Percentiles rank a stretch among this genome's conserved stretches.
These are phyloP conservation scores for Coturnix japonica DNA, from an alignment of 2,113 vertebrate species.

Conservation along the genomic window DNA sequence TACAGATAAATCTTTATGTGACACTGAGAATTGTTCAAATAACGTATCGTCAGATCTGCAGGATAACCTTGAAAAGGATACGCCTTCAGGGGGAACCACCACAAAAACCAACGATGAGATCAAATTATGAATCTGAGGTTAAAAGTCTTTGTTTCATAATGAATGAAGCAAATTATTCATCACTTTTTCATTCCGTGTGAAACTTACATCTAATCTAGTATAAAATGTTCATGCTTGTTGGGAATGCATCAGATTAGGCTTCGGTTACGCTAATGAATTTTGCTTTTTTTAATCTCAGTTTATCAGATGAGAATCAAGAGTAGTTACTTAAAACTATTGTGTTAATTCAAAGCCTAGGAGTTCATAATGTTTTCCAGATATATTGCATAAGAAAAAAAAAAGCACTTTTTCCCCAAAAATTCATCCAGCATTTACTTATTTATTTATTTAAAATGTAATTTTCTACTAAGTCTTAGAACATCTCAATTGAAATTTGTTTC, in stretches of 20 bases:
- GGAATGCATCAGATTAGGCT: conserved; percentile 14
- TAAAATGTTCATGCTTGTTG: conserved; percentile 22
- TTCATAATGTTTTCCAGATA: conserved; percentile 13
- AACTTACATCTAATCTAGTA: not conserved
- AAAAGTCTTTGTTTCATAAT: conserved; percentile 7
- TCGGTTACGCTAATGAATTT: not conserved
- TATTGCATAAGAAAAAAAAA: not conserved
- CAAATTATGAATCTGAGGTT: conserved; percentile 8
- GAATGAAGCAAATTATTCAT: conserved; percentile 9
- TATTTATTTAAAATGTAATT: not conserved
- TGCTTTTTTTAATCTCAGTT: conserved; percentile 36
- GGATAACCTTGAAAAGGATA: not conserved
- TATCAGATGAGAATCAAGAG: conserved; percentile 28
- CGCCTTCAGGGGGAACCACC: not conserved
- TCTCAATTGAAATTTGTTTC: not conserved
- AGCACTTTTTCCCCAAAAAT: not conserved
- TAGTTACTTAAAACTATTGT: conserved; percentile 36
- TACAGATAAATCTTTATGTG: conserved; percentile 12
- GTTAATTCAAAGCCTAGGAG: conserved; percentile 2
- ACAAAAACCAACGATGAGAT: conserved; percentile 39
- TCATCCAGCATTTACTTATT: not conserved
- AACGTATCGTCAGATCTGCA: conserved; percentile 9
- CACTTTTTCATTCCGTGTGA: conserved; percentile 44
- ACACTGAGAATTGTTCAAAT: conserved; percentile 11
- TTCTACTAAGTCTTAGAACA: not conserved